phyloP scores from a whole-genome alignment of 2,797 vertebrate genomes.

The Takifugu ocellatus region DNA sequence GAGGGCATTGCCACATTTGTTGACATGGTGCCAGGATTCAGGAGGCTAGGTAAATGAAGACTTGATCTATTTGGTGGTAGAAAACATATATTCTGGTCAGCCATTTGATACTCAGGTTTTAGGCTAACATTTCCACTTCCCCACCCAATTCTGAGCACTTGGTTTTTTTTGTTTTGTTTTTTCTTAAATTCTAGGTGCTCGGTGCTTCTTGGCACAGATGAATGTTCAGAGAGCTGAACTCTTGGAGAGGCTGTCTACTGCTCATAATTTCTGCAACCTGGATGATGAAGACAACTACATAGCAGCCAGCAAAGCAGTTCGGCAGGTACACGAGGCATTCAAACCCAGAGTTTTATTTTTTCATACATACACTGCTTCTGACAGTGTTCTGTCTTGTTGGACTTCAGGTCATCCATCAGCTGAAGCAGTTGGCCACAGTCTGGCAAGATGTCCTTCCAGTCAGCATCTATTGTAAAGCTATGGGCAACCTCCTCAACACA shows the following conservation, averaged over 20 bases:
- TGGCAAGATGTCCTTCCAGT: slow-evolving; percentile 96
- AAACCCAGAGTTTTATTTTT: neutral
- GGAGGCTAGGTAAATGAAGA: slow-evolving; percentile 83
- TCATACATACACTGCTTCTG: neutral
- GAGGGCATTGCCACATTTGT: slow-evolving; percentile 86
- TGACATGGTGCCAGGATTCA: slow-evolving; percentile 91
- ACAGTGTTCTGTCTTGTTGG: slow-evolving; percentile 1
- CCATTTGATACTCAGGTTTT: neutral
- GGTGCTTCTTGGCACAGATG: slow-evolving; percentile 91
- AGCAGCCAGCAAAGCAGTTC: slow-evolving; percentile 88
- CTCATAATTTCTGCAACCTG: slow-evolving; percentile 91
- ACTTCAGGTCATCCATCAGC: slow-evolving; percentile 88
- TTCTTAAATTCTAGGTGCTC: slow-evolving; percentile 69
- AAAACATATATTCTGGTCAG: neutral
- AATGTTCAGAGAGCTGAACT: slow-evolving; percentile 89
- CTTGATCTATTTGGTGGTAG: no score
- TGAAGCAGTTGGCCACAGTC: slow-evolving; percentile 88
- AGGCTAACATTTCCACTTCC: no score
- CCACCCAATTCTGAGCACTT: neutral
- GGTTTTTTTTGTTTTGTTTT: neutral
- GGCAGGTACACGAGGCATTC: slow-evolving; percentile 77
- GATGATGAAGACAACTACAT: slow-evolving; percentile 89
- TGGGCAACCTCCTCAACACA: slow-evolving; percentile 90
- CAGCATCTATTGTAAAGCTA: slow-evolving; percentile 90
- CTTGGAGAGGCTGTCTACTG: slow-evolving; percentile 90